Conservation (phyloP, 2,113 vertebrate genomes). For the Dendropsophus ebraccatus region DNA sequence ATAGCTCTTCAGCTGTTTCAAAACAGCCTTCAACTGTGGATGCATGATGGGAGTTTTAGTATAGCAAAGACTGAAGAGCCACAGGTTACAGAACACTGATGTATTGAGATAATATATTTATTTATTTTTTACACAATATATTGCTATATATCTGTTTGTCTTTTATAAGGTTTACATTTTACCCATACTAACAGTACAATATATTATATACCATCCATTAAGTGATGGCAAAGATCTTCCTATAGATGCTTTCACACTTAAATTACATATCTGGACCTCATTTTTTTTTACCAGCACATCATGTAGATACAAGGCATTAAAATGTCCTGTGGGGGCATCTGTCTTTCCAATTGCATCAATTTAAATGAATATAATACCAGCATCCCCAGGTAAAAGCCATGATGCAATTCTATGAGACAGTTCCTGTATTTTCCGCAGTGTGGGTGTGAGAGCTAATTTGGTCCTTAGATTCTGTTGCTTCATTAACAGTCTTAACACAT, state of each 20-base stretch:
- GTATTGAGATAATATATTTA: no score
- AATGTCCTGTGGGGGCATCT: constrained; percentile 73
- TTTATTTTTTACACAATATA: no score
- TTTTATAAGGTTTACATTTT: no score
- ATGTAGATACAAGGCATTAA: constrained; percentile 79
- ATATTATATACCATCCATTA: background rate
- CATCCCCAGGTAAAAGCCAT: constrained; percentile 79
- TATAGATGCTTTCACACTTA: background rate
- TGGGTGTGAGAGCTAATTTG: constrained; percentile 79
- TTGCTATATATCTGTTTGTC: no score
- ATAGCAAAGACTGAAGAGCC: no score
- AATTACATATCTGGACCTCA: constrained; percentile 68
- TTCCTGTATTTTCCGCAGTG: constrained; percentile 75
- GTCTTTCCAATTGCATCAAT: constrained; percentile 77
- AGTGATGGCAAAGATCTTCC: background rate
- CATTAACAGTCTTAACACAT: constrained; percentile 84
- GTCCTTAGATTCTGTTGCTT: constrained; percentile 78
- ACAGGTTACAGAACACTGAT: no score
- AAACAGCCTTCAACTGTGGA: no score
- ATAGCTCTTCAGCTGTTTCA: no score
- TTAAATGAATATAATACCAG: constrained; percentile 69
- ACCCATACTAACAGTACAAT: no score
- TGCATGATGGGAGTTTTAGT: no score
- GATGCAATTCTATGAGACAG: constrained; percentile 79
- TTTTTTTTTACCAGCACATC: constrained; percentile 70